phyloP scores from a whole-genome alignment of 2,113 vertebrate genomes.

The Epinephelus cyanopodus region DNA sequence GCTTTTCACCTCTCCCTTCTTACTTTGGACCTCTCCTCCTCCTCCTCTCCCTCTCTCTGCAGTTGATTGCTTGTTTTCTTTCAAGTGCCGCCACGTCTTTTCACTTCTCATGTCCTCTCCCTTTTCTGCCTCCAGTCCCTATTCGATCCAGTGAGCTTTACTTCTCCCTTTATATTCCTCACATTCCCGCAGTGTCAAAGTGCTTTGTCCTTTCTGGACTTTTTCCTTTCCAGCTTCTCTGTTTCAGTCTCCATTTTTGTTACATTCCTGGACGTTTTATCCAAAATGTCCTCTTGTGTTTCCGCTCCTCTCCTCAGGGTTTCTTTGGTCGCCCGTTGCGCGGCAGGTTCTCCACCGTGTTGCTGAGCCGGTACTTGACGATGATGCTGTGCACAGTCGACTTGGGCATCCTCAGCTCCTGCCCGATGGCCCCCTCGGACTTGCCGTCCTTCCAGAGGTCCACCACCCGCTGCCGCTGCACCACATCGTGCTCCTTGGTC shows the following conservation, averaged over 20 bases:
- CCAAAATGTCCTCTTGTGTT: not conserved
- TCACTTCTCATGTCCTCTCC: conserved; percentile 52
- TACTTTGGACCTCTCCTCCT: conserved; percentile 6
- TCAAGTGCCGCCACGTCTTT: conserved; percentile 51
- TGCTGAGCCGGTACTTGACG: conserved; percentile 88
- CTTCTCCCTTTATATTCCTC: conserved; percentile 51
- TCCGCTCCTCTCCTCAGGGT: conserved; percentile 68
- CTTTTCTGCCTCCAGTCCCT: conserved; percentile 1
- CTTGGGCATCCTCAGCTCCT: conserved; percentile 87
- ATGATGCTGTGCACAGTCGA: conserved; percentile 90
- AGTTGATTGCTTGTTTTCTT: conserved; percentile 68
- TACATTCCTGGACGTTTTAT: conserved; percentile 46
- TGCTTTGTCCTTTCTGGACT: conserved; percentile 47
- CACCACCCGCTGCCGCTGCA: conserved; percentile 88
- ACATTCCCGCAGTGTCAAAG: conserved; percentile 65
- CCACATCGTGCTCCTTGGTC: conserved; percentile 88
- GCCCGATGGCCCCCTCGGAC: conserved; percentile 87
- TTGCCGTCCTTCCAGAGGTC: conserved; percentile 89
- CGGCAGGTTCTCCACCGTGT: conserved; percentile 88
- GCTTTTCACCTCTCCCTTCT: conserved; percentile 56
- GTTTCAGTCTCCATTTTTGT: conserved; percentile 18
- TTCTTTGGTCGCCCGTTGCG: conserved; percentile 87
- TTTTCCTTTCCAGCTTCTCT: conserved; percentile 5
- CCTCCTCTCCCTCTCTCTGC: conserved; percentile 16
- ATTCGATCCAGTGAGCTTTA: conserved; percentile 24